Conservation (phyloP, 2,113 vertebrate species). For the Peromyscus leucopus region DNA sequence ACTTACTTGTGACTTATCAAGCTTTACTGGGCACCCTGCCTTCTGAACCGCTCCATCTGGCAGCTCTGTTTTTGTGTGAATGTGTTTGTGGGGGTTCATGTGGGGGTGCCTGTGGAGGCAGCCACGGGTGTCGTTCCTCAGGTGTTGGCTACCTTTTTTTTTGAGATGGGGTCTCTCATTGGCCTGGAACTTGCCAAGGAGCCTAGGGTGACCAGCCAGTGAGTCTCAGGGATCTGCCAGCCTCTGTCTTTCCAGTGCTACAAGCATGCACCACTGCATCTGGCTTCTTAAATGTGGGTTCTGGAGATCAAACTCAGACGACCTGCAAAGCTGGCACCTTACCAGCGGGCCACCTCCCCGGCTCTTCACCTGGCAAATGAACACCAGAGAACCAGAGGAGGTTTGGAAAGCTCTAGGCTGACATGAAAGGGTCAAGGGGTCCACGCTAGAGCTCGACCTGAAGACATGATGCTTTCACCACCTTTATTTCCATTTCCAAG, state of each 20-base stretch:
- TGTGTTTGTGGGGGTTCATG: neutral
- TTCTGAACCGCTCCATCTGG: constrained; percentile 25
- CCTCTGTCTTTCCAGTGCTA: too few relatives aligned
- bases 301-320: neutral
- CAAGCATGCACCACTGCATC: neutral
- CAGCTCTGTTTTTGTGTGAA: neutral
- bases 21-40: neutral
- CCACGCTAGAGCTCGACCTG: neutral
- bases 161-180: neutral
- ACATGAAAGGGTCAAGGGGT: neutral
- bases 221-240: neutral
- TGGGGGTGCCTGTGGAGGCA: neutral
- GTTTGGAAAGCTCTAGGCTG: neutral
- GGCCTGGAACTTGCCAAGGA: neutral
- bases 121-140: neutral
- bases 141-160: neutral
- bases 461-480: neutral
- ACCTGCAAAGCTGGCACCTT: neutral
- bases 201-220: neutral
- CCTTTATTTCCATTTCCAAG: neutral
- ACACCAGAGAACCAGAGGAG: neutral
- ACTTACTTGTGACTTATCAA: constrained; percentile 22
- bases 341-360: too few relatives aligned
- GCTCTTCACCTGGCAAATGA: neutral
- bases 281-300: neutral